Base-by-base conservation (phyloP, 2,797 vertebrate genomes). In the Uromys caudimaculatus region DNA sequence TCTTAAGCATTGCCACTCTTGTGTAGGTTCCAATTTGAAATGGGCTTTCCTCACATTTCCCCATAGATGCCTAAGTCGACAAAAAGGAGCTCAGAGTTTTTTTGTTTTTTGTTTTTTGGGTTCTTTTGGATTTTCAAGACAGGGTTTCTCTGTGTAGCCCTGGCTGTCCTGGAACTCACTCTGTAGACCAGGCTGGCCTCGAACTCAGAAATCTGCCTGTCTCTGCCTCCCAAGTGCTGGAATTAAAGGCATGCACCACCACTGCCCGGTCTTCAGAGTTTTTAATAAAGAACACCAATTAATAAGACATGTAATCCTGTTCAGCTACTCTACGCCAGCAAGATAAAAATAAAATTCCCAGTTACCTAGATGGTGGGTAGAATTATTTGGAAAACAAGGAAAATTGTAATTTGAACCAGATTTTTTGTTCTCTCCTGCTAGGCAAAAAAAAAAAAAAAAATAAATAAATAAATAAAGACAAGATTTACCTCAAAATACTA, bases 341-440 rank as follows among this genome's bases (percentile, higher is more conserved):
- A 89, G 85, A 79, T 58, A 71, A 75, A 73, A 44, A 60, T 14
- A n/a, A 79, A 89, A 85, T 67, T 44, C 1, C 83, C 60, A 81
- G 82, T 75, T 93, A 60, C 75, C 3, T 54, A 50, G n/a, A n/a
- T n/a, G 41, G 35, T 69, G 58, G 14, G 27, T 21, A 82, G 10
- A 67, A 38, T 27, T 69, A 41, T 24, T 64, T 84, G 8, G 1
- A 47, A 67, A 78, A 50, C 4, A 86, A 56, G 3, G 23, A 92
- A 78, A 92, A 78, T 67, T 69, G 21, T 14, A 64, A 90, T 76
- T 91, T 94, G 6, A 84, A 84, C 44, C 64, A 84, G 27, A 90
- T n/a, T n/a, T n/a, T 90, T 94, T 83, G 38, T 41, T 87, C 93
- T 69, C 17, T 3, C 2, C 47, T 90, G 3, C 73, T 56, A 58